phyloP scores from a whole-genome alignment of 64 coral and sea anemone genomes.

The Orbicella faveolata region DNA sequence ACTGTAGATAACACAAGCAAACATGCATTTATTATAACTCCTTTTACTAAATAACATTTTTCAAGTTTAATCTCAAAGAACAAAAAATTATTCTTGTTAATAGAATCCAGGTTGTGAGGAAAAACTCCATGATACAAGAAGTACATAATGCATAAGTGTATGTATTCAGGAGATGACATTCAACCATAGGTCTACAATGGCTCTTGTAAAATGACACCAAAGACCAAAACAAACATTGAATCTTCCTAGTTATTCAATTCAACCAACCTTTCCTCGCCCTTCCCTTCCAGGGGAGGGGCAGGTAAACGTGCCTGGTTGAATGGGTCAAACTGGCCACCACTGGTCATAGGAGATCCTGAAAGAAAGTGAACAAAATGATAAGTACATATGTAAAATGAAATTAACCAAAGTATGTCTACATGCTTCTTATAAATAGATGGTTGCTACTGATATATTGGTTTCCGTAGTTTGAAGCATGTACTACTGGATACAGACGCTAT shows the following conservation, averaged over 20 bases:
- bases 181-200: too few species aligned
- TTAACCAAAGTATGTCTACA: not conserved
- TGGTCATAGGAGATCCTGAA: conserved; percentile 6
- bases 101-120: too few species aligned
- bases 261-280: conserved; percentile 90
- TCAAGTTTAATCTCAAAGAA: not conserved
- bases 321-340: conserved; percentile 87
- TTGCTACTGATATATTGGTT: too few species aligned
- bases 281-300: conserved; percentile 91
- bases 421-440: too few species aligned
- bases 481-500: too few species aligned
- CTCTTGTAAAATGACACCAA: too few species aligned
- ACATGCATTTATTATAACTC: not conserved
- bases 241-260: not conserved
- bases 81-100: too few species aligned
- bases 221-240: too few species aligned
- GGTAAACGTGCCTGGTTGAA: conserved; percentile 92
- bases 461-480: too few species aligned
- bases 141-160: too few species aligned
- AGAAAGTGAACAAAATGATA: not conserved
- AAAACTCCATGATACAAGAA: too few species aligned
- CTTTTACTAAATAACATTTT: not conserved
- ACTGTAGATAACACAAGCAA: conserved; percentile 27
- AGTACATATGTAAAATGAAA: not conserved
- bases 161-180: too few species aligned